Evolutionary conservation across 2,797 vertebrate species (phyloP).

Genomic region (Acanthis flammea): DNA sequence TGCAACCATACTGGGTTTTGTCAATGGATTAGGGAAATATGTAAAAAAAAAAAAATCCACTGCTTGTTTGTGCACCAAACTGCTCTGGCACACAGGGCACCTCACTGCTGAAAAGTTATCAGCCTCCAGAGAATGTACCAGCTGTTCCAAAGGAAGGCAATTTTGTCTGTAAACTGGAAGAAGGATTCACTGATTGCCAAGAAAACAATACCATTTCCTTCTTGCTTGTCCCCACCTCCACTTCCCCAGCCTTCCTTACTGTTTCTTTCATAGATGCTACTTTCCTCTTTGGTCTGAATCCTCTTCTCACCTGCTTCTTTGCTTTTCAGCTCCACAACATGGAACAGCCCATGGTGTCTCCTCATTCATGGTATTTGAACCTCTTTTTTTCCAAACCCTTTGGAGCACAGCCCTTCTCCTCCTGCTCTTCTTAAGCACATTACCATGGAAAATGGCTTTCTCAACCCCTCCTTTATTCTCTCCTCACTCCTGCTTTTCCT

Average conservation of each 20-base stretch:
- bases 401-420: neutral
- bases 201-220: neutral
- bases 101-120: neutral
- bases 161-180: neutral
- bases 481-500: neutral
- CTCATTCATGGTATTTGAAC: neutral
- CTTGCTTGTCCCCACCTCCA: neutral
- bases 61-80: neutral
- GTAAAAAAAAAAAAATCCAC: neutral
- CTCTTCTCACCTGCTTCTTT: neutral
- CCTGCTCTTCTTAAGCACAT: neutral
- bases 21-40: neutral
- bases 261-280: neutral
- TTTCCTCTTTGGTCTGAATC: neutral
- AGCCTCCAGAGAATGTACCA: neutral
- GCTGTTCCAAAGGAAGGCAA: neutral
- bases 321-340: neutral
- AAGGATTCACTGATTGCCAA: neutral
- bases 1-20: accelerated
- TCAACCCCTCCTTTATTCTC: neutral
- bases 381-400: neutral
- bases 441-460: neutral
- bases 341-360: accelerated
- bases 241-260: neutral
- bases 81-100: neutral